Conservation (phyloP, 2,888 invertebrate genomes). For the Chrysopilus asiliformis region DNA sequence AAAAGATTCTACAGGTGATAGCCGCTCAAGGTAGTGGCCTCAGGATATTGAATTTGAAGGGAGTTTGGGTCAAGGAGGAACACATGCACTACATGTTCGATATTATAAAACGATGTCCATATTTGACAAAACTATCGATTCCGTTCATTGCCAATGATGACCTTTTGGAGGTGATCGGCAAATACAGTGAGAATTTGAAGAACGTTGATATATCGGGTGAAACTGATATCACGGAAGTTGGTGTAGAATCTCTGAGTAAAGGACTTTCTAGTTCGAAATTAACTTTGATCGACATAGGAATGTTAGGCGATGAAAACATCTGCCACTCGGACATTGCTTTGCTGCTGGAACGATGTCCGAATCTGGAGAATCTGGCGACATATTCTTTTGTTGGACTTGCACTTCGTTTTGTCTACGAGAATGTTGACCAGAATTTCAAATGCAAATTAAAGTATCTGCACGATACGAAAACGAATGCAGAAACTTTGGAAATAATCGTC, state of each 20-base stretch:
- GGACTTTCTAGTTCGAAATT: conserved; percentile 43
- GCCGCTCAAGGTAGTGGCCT: conserved; percentile 48
- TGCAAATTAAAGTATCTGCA: conserved; percentile 54
- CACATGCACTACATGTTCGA: conserved; percentile 48
- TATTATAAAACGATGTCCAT: conserved; percentile 44
- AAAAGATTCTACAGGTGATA: conserved; percentile 52
- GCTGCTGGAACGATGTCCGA: conserved; percentile 48
- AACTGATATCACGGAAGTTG: conserved; percentile 51
- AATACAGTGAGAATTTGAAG: conserved; percentile 42
- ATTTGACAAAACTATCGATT: conserved; percentile 48
- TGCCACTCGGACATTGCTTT: conserved; percentile 51
- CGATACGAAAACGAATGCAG: conserved; percentile 46
- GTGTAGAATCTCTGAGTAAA: conserved; percentile 43
- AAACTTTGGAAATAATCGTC: conserved; percentile 45
- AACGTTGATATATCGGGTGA: conserved; percentile 56
- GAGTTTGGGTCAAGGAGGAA: conserved; percentile 60
- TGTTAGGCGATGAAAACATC: conserved; percentile 54
- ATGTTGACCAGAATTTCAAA: conserved; percentile 42
- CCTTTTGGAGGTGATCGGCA: conserved; percentile 46
- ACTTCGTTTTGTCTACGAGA: conserved; percentile 41
- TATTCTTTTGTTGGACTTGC: conserved; percentile 56
- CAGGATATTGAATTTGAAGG: conserved; percentile 52
- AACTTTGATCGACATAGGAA: conserved; percentile 51
- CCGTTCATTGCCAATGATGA: conserved; percentile 59
- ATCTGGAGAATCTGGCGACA: conserved; percentile 48